Percentiles rank a stretch among this genome's conserved stretches.
phyloP scores from a whole-genome alignment of 1,140 invertebrate species.

The Lasioglossum albipes region DNA sequence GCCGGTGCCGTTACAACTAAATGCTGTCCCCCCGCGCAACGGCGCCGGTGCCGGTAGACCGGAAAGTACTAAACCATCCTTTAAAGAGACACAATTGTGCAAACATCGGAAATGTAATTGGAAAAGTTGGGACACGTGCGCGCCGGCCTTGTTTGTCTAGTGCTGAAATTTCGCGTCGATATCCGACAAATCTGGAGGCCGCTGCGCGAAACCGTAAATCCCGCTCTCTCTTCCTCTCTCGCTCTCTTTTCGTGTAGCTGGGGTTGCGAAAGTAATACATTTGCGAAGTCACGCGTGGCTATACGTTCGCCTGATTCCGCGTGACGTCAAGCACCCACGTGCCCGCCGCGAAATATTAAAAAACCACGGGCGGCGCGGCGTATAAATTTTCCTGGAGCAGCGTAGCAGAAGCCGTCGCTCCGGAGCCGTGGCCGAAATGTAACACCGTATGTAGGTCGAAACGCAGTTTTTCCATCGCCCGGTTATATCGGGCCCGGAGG shows the following conservation, averaged over 20 bases:
- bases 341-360: neutral
- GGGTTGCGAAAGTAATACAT: too few species aligned
- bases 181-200: conserved; percentile 1
- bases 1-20: too few species aligned
- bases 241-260: too few species aligned
- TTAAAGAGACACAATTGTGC: conserved; percentile 37
- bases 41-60: too few species aligned
- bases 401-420: neutral
- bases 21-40: too few species aligned
- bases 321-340: too few species aligned
- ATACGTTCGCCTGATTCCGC: too few species aligned
- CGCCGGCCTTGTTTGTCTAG: conserved; percentile 21
- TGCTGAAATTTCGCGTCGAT: conserved; percentile 32
- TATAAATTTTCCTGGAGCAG: neutral
- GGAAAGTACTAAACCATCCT: too few species aligned
- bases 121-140: conserved; percentile 44
- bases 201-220: too few species aligned
- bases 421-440: neutral
- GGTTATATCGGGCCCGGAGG: too few species aligned
- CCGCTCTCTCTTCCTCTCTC: too few species aligned
- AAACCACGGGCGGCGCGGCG: neutral
- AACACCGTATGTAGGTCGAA: neutral
- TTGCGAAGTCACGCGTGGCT: too few species aligned
- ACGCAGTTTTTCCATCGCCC: neutral
- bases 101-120: conserved; percentile 42